Conservation (phyloP, 2,113 vertebrate species). For the Syngnathus floridae region DNA sequence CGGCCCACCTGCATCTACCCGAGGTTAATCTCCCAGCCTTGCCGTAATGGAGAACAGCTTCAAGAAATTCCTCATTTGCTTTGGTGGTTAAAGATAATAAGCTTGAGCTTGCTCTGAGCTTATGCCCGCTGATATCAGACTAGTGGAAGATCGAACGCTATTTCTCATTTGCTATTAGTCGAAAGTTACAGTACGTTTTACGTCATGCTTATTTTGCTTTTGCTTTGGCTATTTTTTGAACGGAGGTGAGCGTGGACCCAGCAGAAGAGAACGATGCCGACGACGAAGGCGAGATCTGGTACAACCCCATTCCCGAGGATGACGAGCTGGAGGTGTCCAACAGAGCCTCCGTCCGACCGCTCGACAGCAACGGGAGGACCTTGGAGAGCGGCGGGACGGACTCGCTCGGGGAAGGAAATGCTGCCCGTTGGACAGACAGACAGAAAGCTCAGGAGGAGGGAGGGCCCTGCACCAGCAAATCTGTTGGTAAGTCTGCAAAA, state of each 20-base stretch:
- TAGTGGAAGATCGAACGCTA: not conserved
- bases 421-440: constrained; percentile 62
- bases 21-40: constrained; percentile 29
- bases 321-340: constrained; percentile 65
- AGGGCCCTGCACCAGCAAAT: constrained; percentile 53
- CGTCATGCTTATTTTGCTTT: not conserved
- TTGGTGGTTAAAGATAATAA: not conserved
- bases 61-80: not conserved
- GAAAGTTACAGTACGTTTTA: not conserved
- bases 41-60: not conserved
- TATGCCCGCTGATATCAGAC: too few relatives aligned
- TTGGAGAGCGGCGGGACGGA: constrained; percentile 41
- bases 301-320: constrained; percentile 97
- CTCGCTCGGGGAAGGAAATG: constrained; percentile 41
- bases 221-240: not conserved
- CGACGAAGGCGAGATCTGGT: constrained; percentile 98
- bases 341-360: constrained; percentile 37
- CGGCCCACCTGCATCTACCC: constrained; percentile 27
- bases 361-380: constrained; percentile 32
- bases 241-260: constrained; percentile 59
- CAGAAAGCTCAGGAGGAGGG: constrained; percentile 75
- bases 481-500: constrained; percentile 68
- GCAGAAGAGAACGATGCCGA: constrained; percentile 87
- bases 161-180: too few relatives aligned
- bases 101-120: not conserved